Evolutionary conservation across 2,888 invertebrate species (phyloP).

Genomic region (Hoplodrina blanda): DNA sequence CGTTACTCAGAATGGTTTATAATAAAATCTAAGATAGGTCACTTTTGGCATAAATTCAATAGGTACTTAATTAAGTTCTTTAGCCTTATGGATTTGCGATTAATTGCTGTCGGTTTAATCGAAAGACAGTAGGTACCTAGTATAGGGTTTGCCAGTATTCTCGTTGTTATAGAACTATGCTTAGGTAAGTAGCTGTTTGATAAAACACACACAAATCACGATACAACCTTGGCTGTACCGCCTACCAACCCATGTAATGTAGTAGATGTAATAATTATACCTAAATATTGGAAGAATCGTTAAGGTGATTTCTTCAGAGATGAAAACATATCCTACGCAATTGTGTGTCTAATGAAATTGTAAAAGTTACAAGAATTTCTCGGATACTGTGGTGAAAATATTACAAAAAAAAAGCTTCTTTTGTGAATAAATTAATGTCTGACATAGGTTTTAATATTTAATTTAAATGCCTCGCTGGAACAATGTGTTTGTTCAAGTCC

Average conservation of each 20-base stretch:
- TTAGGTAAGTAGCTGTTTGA: neutral
- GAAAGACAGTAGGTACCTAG: neutral
- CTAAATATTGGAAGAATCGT: slow-evolving; percentile 1
- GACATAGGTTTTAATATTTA: slow-evolving; percentile 33
- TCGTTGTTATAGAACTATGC: too few species aligned
- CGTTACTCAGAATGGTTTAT: slow-evolving; percentile 7
- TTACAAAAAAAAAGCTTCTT: neutral
- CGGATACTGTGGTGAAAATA: neutral
- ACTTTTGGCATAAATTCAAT: neutral
- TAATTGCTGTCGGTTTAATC: neutral
- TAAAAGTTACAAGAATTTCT: slow-evolving; percentile 9
- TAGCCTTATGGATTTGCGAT: slow-evolving; percentile 1
- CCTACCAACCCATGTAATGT: neutral
- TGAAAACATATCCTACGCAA: neutral
- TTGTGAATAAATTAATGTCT: slow-evolving; percentile 20
- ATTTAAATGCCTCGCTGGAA: slow-evolving; percentile 33
- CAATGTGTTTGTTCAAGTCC: slow-evolving; percentile 30
- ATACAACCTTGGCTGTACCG: neutral
- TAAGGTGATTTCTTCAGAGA: neutral
- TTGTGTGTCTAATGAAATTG: neutral
- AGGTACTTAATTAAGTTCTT: neutral
- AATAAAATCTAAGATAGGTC: neutral
- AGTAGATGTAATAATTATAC: neutral
- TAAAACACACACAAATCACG: slow-evolving; percentile 7
- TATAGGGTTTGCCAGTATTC: neutral